Evolutionary conservation across 92 coral and sea anemone genomes (phyloP).

Genomic region (Phenganax marumi): DNA sequence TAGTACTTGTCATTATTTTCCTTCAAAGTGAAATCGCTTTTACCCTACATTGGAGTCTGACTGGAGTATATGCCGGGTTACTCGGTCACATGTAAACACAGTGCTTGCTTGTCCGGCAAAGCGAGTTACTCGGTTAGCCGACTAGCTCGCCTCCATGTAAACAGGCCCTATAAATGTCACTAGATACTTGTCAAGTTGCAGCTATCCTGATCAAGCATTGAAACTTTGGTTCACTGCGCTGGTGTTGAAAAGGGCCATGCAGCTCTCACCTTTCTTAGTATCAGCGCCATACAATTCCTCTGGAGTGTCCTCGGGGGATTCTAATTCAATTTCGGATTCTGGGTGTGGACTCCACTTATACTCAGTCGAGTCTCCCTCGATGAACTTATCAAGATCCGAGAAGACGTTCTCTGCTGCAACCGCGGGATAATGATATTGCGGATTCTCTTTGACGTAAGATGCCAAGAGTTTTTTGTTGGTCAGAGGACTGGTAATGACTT

Average conservation of each 20-base stretch:
- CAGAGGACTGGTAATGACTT: background rate
- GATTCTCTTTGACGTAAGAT: background rate
- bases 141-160: too few species aligned
- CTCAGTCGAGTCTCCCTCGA: constrained; percentile 17
- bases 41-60: too few species aligned
- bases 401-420: background rate
- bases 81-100: too few species aligned
- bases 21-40: too few species aligned
- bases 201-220: too few species aligned
- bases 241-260: background rate
- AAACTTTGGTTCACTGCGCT: too few species aligned
- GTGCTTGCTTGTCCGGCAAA: too few species aligned
- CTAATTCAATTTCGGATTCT: background rate
- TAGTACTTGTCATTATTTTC: too few species aligned
- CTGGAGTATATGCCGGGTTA: too few species aligned
- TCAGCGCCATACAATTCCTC: constrained; percentile 3
- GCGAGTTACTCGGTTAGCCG: too few species aligned
- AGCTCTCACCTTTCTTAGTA: constrained; percentile 14
- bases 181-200: too few species aligned
- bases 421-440: constrained; percentile 6
- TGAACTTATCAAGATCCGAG: background rate
- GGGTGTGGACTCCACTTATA: constrained; percentile 45
- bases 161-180: too few species aligned
- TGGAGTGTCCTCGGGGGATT: background rate
- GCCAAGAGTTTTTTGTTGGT: background rate